Base-by-base conservation (phyloP, 2,113 vertebrate genomes). In the Corvus moneduloides region DNA sequence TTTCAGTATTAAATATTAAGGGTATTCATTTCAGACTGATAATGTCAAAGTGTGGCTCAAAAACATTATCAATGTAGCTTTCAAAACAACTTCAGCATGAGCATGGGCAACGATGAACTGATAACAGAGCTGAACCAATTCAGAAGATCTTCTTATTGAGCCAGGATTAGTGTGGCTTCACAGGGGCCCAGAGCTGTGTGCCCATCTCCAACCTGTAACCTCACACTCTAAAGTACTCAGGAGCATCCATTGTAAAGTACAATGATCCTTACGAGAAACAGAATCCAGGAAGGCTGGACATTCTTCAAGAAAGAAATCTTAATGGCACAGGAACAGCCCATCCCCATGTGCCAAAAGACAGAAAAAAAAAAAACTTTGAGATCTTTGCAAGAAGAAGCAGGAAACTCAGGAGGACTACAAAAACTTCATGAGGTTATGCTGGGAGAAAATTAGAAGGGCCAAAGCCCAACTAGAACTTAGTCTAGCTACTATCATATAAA, bases 21-120 rank as follows among this genome's bases (percentile, higher is more conserved):
- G 9, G 4, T 39, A 43, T 54, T 76, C 3, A 61, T 69, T 72
- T 58, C 15, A 75, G 20, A 79, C 17, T 28, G 12, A 43, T 37
- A 69, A 80, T 39, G 12, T 51, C 23, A 15, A 84, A 83, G 12
- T 1, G 4, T 37, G 26, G 19, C 17, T 72, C 48, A 79, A 75
- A 94, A 82, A 16, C 1, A 0, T n/a, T 32, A 9, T 21, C 15
- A 54, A 59, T 12, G 13, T 32, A 32, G 44, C 35, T 23, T 68
- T 19, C 7, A 55, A 37, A 37, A 68, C 4, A 64, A 48, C 14
- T 43, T 52, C 0, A 3, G 9, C 0, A 0, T 18, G 24, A 81
- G 19, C 2, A 1, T 6, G 20, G 19, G 18, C 14, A 71, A n/a
- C 26, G 37, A 48, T 32, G 41, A 83, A 51, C 21, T 32, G 17